Evolutionary conservation across 2,888 invertebrate genomes (phyloP), one percentile per base, ranked within the genome.

Genomic region (Coremacera marginata): DNA sequence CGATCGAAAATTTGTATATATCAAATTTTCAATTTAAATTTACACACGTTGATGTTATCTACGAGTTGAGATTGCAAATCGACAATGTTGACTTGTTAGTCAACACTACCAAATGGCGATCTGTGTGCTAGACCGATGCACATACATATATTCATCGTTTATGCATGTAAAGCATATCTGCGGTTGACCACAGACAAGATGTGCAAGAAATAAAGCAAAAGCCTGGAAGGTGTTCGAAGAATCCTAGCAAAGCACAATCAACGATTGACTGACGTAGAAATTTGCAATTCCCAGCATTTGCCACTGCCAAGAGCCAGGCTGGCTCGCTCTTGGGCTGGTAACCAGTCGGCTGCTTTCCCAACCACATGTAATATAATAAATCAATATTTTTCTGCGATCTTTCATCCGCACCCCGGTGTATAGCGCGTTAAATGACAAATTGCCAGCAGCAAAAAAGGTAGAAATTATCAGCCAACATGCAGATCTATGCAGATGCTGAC

Each of bases 371-470:
- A 76, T 73, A 70, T 74, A 79, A 79, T 79, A 79, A 79, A 79
- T 79, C 79, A 79, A 77, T 73, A 70, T 62, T 75, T 57, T 55
- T 55, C 34, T 25, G 34, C 27, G 5, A 27, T 70, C 25, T n/a
- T 27, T 9, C 51, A 22, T 11, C 68, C 22, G 25, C 25, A 14
- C 14, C 31, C 63, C 4, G 27, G 7, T 19, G n/a, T 49, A 49
- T 71, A 44, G 57, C 52, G 79, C 76, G 76, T 77, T 65, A 74
- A 77, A 70, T 79, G 77, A 79, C 77, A 79, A 79, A 79, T 79
- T 79, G 79, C 76, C 76, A 75, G 37, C 51, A 70, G 77, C 63
- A 63, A 60, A 31, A n/a, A 25, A 49, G 27, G 37, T 22, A 22
- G 19, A 76, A 76, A 76, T 76, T 70, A 62, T 27, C 68, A 7